phyloP scores from a whole-genome alignment of 2,888 invertebrate genomes.

The Acronicta psi region DNA sequence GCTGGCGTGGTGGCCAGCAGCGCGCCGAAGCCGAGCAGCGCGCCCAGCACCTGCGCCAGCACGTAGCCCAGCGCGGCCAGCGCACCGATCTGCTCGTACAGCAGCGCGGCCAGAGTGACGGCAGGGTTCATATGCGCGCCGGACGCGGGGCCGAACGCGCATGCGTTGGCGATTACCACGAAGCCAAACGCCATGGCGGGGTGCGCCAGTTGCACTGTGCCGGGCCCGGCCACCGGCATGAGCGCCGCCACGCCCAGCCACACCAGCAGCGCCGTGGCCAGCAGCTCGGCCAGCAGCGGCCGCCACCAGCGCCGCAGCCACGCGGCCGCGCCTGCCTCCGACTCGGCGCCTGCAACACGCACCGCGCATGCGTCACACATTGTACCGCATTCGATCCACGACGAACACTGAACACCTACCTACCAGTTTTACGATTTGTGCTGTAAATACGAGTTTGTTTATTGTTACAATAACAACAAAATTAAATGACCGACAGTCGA shows the following conservation, averaged over 20 bases:
- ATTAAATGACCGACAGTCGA: too few species aligned
- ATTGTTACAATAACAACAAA: too few species aligned
- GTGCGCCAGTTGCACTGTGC: slow-evolving; percentile 66
- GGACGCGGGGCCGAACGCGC: slow-evolving; percentile 91
- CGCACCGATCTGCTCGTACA: slow-evolving; percentile 85
- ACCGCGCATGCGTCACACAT: not conserved
- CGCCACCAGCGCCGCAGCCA: slow-evolving; percentile 77
- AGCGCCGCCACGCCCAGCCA: slow-evolving; percentile 74
- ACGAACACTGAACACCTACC: too few species aligned
- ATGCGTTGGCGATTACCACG: slow-evolving; percentile 71
- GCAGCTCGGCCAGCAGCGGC: slow-evolving; percentile 73
- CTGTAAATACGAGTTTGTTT: too few species aligned
- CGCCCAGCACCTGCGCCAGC: slow-evolving; percentile 74
- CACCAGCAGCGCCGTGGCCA: slow-evolving; percentile 80
- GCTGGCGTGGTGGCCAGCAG: slow-evolving; percentile 63
- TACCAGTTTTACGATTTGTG: too few species aligned
- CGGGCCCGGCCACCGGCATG: slow-evolving; percentile 53
- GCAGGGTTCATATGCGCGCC: slow-evolving; percentile 95
- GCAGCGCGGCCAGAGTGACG: slow-evolving; percentile 91
- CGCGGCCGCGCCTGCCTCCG: slow-evolving; percentile 48
- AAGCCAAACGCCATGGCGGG: slow-evolving; percentile 79
- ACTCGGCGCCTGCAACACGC: slow-evolving; percentile 19
- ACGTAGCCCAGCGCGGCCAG: slow-evolving; percentile 66
- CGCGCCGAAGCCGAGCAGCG: slow-evolving; percentile 69
- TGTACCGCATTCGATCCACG: not conserved